Evolutionary conservation across 2,113 vertebrate species (phyloP).

Genomic region (Pseudorectes ferrugineus): DNA sequence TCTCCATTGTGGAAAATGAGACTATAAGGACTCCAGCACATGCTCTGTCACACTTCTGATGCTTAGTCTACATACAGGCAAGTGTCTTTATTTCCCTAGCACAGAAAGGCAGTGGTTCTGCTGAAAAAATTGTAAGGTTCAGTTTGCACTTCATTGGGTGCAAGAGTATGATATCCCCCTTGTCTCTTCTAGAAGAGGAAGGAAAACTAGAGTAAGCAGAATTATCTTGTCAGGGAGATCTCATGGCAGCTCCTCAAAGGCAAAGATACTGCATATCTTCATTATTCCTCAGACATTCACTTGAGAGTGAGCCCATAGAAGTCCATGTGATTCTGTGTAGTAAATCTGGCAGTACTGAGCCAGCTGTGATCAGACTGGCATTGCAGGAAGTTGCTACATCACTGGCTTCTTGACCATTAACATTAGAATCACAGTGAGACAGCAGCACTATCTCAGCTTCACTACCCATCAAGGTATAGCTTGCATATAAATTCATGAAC

Average conservation of each 20-base stretch:
- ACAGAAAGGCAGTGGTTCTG: background rate
- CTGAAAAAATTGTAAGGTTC: background rate
- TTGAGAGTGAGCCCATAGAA: background rate
- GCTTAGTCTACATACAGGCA: background rate
- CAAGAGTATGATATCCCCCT: background rate
- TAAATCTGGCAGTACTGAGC: background rate
- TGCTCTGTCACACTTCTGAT: background rate
- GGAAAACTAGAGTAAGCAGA: background rate
- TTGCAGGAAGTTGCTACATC: background rate
- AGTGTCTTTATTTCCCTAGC: background rate
- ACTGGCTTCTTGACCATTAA: background rate
- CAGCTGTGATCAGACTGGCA: background rate
- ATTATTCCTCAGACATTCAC: background rate
- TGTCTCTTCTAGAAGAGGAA: background rate
- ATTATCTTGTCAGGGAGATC: background rate
- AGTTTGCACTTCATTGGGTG: background rate
- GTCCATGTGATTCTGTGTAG: background rate
- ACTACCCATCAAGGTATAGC: background rate
- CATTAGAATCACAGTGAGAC: background rate
- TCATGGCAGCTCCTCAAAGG: background rate
- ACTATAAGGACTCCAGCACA: background rate
- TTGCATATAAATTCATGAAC: background rate
- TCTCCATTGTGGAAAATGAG: background rate
- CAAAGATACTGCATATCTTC: background rate
- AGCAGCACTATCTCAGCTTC: background rate